phyloP scores from a whole-genome alignment of 2,797 vertebrate species.

The Aulostomus chinensis region DNA sequence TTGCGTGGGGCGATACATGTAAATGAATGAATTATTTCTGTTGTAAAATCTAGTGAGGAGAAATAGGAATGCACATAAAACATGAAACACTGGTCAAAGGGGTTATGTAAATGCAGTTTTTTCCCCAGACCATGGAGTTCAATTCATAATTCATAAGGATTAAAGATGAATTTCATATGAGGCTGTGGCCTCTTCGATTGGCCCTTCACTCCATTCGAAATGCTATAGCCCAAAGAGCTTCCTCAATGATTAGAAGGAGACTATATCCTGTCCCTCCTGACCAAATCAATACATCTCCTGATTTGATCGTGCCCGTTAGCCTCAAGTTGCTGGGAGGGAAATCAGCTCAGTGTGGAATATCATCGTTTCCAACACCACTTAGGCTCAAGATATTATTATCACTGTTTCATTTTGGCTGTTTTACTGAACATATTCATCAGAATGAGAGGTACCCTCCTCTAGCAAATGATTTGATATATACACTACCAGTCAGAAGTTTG shows the following conservation, averaged over 20 bases:
- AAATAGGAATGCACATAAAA: conserved; percentile 62
- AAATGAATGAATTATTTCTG: conserved; percentile 54
- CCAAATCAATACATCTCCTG: conserved; percentile 70
- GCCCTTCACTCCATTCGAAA: conserved; percentile 46
- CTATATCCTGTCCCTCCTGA: conserved; percentile 55
- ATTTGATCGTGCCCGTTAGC: conserved; percentile 52
- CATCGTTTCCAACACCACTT: conserved; percentile 12
- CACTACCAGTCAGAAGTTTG: too few relatives aligned
- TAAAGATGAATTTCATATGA: conserved; percentile 75
- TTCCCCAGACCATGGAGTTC: conserved; percentile 35
- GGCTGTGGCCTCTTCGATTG: conserved; percentile 48
- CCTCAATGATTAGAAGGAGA: conserved; percentile 61
- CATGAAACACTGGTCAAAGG: conserved; percentile 68
- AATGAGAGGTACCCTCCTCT: neutral
- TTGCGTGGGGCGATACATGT: conserved; percentile 37
- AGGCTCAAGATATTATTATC: too few relatives aligned
- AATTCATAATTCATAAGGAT: conserved; percentile 81
- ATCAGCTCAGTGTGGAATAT: conserved; percentile 36
- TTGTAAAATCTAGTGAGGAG: conserved; percentile 36
- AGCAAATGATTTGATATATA: too few relatives aligned
- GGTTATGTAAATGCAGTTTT: conserved; percentile 72
- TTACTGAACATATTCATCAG: too few relatives aligned
- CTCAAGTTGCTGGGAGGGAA: conserved; percentile 39
- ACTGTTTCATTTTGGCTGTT: too few relatives aligned
- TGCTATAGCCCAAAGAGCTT: conserved; percentile 49